Conservation (phyloP, 2,888 invertebrate genomes). For the Drosophila cognata region DNA sequence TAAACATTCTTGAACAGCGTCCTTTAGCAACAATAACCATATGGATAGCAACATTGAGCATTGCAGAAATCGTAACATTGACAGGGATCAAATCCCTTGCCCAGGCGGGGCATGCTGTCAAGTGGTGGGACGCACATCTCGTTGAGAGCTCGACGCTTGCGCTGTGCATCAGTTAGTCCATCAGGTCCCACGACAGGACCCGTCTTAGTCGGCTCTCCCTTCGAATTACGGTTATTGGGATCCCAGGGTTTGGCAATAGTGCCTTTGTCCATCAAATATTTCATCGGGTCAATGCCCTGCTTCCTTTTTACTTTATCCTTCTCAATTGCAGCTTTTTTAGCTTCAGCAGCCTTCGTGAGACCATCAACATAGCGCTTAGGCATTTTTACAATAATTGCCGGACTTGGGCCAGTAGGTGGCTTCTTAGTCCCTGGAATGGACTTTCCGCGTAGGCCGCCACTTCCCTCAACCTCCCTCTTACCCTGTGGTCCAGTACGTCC, state of each 20-base stretch:
- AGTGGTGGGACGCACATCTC: constrained; percentile 62
- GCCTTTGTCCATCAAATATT: constrained; percentile 48
- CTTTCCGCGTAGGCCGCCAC: constrained; percentile 20
- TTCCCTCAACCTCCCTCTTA: not conserved
- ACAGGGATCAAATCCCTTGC: constrained; percentile 60
- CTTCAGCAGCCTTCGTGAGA: constrained; percentile 4
- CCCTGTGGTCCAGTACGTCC: constrained; percentile 9
- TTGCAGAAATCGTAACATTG: constrained; percentile 18
- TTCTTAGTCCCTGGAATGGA: constrained; percentile 27
- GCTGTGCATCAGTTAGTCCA: constrained; percentile 52
- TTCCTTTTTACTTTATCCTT: constrained; percentile 16
- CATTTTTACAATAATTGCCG: constrained; percentile 45
- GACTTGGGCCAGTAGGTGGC: constrained; percentile 21
- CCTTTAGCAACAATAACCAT: constrained; percentile 18
- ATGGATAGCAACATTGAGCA: constrained; percentile 17
- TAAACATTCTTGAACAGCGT: not conserved
- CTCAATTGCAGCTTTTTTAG: constrained; percentile 12
- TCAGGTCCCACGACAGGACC: constrained; percentile 41
- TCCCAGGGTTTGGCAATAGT: constrained; percentile 32
- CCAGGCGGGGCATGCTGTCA: constrained; percentile 64
- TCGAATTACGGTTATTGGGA: constrained; percentile 29
- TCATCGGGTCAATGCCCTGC: constrained; percentile 54
- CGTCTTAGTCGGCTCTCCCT: not conserved
- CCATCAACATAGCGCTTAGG: constrained; percentile 16
- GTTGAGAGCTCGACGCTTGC: constrained; percentile 44